These are phyloP conservation scores for Urocynchramus pylzowi DNA, from an alignment of 2,113 vertebrate genomes.

Conservation along the genomic window DNA sequence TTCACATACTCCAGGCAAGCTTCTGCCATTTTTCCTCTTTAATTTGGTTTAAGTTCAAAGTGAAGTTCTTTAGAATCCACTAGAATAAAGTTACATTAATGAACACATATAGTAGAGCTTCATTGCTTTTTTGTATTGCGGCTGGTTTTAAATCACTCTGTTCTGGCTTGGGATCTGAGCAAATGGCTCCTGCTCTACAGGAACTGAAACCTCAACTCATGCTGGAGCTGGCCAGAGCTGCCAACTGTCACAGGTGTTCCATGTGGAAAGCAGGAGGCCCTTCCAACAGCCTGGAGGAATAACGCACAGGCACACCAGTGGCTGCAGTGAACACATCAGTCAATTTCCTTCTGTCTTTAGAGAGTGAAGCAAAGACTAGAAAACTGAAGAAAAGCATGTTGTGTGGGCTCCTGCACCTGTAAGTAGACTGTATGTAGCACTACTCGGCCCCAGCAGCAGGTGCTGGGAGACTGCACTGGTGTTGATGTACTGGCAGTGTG, in stretches of 20 bases:
- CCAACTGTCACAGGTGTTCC: fast-evolving
- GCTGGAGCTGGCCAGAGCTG: not conserved
- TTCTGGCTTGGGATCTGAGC: not conserved
- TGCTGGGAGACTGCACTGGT: not conserved
- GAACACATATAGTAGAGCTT: not conserved
- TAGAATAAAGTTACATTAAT: not conserved
- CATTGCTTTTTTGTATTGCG: not conserved
- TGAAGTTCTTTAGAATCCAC: not conserved
- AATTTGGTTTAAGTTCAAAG: not conserved
- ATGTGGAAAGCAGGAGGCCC: not conserved
- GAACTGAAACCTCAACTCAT: not conserved
- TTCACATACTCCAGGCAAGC: not conserved
- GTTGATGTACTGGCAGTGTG: not conserved
- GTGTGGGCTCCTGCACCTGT: not conserved
- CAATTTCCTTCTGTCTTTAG: not conserved
- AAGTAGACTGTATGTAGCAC: not conserved
- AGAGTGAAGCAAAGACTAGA: not conserved
- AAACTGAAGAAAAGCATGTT: not conserved
- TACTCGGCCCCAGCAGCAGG: not conserved
- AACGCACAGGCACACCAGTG: fast-evolving
- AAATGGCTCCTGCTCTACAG: not conserved
- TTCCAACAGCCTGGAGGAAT: not conserved
- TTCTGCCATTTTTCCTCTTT: not conserved
- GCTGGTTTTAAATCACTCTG: not conserved
- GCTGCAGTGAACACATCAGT: not conserved